Conservation (phyloP, 2,888 invertebrate species). For the Synanthedon vespiformis region DNA sequence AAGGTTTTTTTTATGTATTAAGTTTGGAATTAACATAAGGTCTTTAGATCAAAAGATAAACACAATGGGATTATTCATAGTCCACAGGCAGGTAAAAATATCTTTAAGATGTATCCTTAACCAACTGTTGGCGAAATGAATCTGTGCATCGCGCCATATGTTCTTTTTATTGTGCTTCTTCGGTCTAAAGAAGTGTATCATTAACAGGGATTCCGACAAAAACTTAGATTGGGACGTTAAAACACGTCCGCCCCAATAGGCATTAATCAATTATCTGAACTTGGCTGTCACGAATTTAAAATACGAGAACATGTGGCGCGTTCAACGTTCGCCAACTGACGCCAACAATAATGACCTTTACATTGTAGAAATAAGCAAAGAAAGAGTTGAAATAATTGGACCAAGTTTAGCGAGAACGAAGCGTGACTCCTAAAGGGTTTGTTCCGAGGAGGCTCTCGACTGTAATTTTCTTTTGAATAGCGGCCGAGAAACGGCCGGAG, state of each 20-base stretch:
- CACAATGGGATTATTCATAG: too few species aligned
- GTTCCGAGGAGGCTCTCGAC: slow-evolving; percentile 53
- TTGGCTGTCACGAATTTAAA: slow-evolving; percentile 58
- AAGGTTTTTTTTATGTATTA: too few species aligned
- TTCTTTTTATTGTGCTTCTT: slow-evolving; percentile 35
- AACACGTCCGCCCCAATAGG: slow-evolving; percentile 56
- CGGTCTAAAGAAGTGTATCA: slow-evolving; percentile 63
- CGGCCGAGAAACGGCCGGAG: slow-evolving; percentile 44
- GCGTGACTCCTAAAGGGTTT: slow-evolving; percentile 63
- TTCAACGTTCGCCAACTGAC: slow-evolving; percentile 60
- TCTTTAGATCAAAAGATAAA: too few species aligned
- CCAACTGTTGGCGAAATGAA: slow-evolving; percentile 37
- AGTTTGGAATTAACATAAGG: too few species aligned
- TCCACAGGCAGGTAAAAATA: background rate
- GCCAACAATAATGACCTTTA: slow-evolving; percentile 50
- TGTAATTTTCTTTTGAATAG: slow-evolving; percentile 63
- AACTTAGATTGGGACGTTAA: slow-evolving; percentile 54
- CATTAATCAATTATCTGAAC: slow-evolving; percentile 65
- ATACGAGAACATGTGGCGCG: slow-evolving; percentile 54
- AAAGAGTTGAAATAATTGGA: slow-evolving; percentile 57
- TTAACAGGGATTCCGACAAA: slow-evolving; percentile 55
- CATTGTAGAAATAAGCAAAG: slow-evolving; percentile 48
- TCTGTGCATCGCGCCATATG: slow-evolving; percentile 55
- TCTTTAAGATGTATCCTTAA: background rate
- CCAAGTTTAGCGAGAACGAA: slow-evolving; percentile 55